These are phyloP conservation scores for Pangasianodon gigas DNA, from an alignment of 2,113 vertebrate species.

Conservation along the genomic window DNA sequence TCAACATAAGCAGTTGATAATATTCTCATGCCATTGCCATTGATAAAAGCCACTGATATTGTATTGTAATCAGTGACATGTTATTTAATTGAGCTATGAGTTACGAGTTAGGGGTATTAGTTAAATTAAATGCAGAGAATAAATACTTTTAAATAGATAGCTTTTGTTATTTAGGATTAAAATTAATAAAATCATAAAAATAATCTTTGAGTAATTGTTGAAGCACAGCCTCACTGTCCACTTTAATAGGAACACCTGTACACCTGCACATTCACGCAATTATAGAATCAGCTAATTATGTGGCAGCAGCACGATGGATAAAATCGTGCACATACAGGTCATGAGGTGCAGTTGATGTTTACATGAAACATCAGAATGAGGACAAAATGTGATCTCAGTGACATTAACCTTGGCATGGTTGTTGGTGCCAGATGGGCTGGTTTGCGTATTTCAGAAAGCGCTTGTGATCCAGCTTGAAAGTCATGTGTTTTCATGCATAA, in stretches of 20 bases:
- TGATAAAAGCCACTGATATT: not conserved
- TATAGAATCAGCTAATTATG: too few relatives aligned
- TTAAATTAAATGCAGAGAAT: not conserved
- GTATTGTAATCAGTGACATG: not conserved
- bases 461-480: not conserved
- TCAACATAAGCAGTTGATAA: not conserved
- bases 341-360: not conserved
- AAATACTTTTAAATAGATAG: not conserved
- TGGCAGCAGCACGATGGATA: not conserved
- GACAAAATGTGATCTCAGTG: not conserved
- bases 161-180: not conserved
- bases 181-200: not conserved
- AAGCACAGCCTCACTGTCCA: too few relatives aligned
- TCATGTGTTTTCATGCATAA: not conserved
- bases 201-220: too few relatives aligned
- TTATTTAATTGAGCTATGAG: not conserved
- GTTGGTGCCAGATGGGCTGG: not conserved
- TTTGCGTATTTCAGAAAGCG: not conserved
- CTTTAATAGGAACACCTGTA: too few relatives aligned
- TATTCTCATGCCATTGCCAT: not conserved
- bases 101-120: not conserved
- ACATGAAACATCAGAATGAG: not conserved
- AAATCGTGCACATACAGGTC: not conserved
- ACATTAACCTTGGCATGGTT: not conserved
- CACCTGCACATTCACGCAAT: too few relatives aligned